Evolutionary conservation across 1,140 invertebrate genomes (phyloP), one percentile per base, ranked within the genome.

Genomic region (Venustaconcha ellipsiformis): DNA sequence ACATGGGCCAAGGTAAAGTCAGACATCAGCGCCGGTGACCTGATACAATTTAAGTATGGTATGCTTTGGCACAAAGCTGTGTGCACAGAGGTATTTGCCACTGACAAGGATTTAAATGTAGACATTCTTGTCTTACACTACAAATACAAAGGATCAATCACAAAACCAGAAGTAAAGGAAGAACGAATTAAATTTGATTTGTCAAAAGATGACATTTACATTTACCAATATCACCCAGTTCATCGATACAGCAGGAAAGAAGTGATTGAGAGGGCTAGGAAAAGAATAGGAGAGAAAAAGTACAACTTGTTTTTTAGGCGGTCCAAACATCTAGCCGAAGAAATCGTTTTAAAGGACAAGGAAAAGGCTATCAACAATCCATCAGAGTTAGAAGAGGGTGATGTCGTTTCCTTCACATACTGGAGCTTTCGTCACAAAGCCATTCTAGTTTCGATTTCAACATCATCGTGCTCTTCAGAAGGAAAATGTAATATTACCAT

Each of bases 161-260:
- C 4, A 4, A 37, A 6, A 37, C 17, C 58, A 1, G 57, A 26
- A 17, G 67, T 69, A 14, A 57, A n/a, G 13, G 73, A 75, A 57
- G 73, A 75, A 26, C 56, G n/a, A 1, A 57, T 75, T 0, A 14
- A 18, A n/a, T 69, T 75, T 30, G 67, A 75, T 30, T 55, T 75
- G 13, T 62, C 63, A 15, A 14, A 20, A 11, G 17, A 63, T 11
- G 73, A 75, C 48, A 60, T 75, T 30, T 75, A 67, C 66, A 56
- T 75, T 23, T 75, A 75, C 20, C 37, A 56, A 6, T 75, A 69
- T 65, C 73, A 75, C 18, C 73, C 73, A 15, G 30, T 75, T 2
- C 69, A 69, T 60, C 17, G 73, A 56, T 69, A 56, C 23, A 57
- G 20, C 23, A 69, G 17, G 23, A n/a, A 69, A 30, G 58, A 75